Percentiles rank a stretch among this genome's conserved stretches.
Evolutionary conservation across 1,140 invertebrate genomes (phyloP).

Genomic region (Micrasema minimum): DNA sequence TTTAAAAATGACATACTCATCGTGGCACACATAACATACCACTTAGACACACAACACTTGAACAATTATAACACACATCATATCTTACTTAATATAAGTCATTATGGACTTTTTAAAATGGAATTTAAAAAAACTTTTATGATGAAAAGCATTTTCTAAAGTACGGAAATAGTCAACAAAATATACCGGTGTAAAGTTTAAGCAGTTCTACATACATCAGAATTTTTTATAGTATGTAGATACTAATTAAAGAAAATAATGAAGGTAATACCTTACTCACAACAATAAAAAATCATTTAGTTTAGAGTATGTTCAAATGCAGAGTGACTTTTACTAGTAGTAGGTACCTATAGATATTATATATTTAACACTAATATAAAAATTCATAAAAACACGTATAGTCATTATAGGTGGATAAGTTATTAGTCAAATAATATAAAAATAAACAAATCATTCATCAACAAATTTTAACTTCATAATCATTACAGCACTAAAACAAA

Average conservation of each 20-base stretch:
- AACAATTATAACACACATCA: constrained; percentile 19
- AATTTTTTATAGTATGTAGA: no score
- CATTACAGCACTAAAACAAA: no score
- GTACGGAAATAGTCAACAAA: no score
- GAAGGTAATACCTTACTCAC: no score
- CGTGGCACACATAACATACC: constrained; percentile 15
- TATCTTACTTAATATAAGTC: constrained; percentile 19
- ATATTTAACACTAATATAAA: constrained; percentile 27
- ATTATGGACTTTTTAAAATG: constrained; percentile 26
- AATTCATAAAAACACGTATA: constrained; percentile 20
- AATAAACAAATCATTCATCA: no score
- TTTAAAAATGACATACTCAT: no score
- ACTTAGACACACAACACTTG: constrained; percentile 33
- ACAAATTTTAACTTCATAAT: no score
- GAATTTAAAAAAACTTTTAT: constrained; percentile 12
- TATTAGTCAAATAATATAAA: no score
- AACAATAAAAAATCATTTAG: neutral
- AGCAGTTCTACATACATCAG: no score
- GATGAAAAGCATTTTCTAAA: constrained; percentile 12
- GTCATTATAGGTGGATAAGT: no score
- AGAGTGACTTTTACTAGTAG: constrained; percentile 11
- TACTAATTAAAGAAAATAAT: no score
- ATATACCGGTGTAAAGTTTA: no score
- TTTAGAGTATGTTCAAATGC: constrained; percentile 9
- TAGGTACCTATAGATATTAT: neutral